These are phyloP conservation scores for Mastigias papua DNA, from an alignment of 30 jellyfish, hydroid and myxozoan genomes.

Conservation along the genomic window DNA sequence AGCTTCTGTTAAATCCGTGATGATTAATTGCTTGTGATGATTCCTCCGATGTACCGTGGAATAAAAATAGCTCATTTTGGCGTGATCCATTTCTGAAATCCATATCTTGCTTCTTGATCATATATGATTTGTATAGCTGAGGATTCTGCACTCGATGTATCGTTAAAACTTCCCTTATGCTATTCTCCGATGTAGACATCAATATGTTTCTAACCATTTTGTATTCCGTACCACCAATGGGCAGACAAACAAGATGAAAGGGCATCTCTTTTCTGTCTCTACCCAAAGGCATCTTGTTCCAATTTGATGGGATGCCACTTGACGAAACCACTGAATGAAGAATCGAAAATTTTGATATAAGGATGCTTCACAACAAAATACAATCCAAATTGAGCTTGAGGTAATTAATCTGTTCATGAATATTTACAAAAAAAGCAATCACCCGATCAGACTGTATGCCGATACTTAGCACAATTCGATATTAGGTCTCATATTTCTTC, in stretches of 20 bases:
- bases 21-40: constrained; percentile 22
- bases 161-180: neutral
- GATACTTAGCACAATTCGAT: neutral
- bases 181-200: neutral
- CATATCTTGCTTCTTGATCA: constrained; percentile 28
- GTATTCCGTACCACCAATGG: neutral
- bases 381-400: neutral
- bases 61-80: constrained; percentile 11
- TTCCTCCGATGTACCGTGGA: constrained; percentile 47
- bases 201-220: constrained; percentile 3
- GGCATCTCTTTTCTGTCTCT: neutral
- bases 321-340: neutral
- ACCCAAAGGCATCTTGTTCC: constrained; percentile 53
- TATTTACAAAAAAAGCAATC: neutral
- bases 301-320: neutral
- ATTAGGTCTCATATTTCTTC: too few species aligned
- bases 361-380: neutral
- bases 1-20: constrained; percentile 52
- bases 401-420: neutral
- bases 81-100: neutral
- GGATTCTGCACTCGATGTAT: constrained; percentile 49
- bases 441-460: neutral
- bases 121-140: constrained; percentile 8
- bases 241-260: constrained; percentile 1
- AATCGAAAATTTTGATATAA: too few species aligned